Base-by-base conservation (phyloP, 2,113 vertebrate species). In the Rostratula benghalensis region DNA sequence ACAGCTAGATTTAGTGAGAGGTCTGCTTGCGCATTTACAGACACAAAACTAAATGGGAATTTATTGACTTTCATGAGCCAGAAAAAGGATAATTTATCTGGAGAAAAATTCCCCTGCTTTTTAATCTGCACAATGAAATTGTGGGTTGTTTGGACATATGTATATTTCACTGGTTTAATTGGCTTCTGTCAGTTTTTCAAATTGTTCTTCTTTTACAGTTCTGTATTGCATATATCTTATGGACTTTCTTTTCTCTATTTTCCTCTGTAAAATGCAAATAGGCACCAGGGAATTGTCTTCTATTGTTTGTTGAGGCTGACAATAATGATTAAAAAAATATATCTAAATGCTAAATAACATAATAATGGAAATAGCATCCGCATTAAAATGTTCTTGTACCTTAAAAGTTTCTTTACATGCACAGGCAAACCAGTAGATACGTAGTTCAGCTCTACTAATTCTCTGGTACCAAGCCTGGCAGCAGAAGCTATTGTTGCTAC, bases 141-240 rank as follows among this genome's bases (percentile, higher is more conserved):
- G 3, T 39, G 64, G 18, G 22, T 54, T 90, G 64, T 59, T 88
- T 65, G 30, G 64, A 81, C 3, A 1, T 33, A 13, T 18, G 35
- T 59, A 9, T 89, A 41, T 70, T 89, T 81, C 73, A 70, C 68
- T 71, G 53, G 21, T 69, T 78, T 90, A 37, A 77, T 94, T 76
- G 65, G 17, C 57, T 95, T 93, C 70, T 56, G 25, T 27, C 78
- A 71, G 12, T 95, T 95, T 95, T 95, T 83, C 84, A 78, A 76
- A 2, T 41, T 59, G 37, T 63, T 85, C 82, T 71, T 65, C 6
- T 87, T 93, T 86, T 51, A 88, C 24, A 74, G 30, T n/a, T 85
- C 61, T 65, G 15, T 53, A 69, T 70, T 86, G 43, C 60, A 31
- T 6, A 31, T 35, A 20, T 70, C 50, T 77, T 80, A 51, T 0